A percentile compares a stretch with the other conserved stretches of the same genome.
Conservation (phyloP, 1,140 invertebrate genomes). For the Calycopis cecrops region DNA sequence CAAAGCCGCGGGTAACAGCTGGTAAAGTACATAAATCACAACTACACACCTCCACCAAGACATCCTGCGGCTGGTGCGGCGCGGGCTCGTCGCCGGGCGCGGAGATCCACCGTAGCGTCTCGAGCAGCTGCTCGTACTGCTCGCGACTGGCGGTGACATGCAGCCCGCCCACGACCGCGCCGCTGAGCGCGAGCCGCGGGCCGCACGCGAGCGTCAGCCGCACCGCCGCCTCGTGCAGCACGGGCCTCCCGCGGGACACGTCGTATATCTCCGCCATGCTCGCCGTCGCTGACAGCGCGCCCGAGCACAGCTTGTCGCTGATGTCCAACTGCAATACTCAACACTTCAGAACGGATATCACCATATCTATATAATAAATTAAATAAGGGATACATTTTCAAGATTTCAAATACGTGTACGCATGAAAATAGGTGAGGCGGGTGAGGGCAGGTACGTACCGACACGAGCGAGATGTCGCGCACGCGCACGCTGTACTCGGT, state of each 20-base stretch:
- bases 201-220: constrained; percentile 77
- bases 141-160: constrained; percentile 89
- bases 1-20: too few species aligned
- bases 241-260: constrained; percentile 81
- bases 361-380: too few species aligned
- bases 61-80: constrained; percentile 4
- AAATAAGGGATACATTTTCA: too few species aligned
- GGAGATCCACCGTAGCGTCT: constrained; percentile 78
- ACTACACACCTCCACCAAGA: background rate
- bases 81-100: constrained; percentile 33
- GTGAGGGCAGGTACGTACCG: constrained; percentile 40
- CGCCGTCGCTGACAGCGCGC: constrained; percentile 41
- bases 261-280: constrained; percentile 79
- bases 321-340: constrained; percentile 44
- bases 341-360: too few species aligned
- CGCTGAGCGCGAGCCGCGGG: constrained; percentile 78
- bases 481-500: constrained; percentile 80
- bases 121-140: constrained; percentile 92
- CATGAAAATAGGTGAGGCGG: background rate
- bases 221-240: constrained; percentile 89
- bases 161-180: constrained; percentile 87
- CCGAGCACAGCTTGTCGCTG: constrained; percentile 35
- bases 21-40: too few species aligned
- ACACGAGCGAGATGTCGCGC: constrained; percentile 92
- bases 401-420: too few species aligned